phyloP scores from a whole-genome alignment of 2,797 vertebrate species.

The Aulostomus chinensis region DNA sequence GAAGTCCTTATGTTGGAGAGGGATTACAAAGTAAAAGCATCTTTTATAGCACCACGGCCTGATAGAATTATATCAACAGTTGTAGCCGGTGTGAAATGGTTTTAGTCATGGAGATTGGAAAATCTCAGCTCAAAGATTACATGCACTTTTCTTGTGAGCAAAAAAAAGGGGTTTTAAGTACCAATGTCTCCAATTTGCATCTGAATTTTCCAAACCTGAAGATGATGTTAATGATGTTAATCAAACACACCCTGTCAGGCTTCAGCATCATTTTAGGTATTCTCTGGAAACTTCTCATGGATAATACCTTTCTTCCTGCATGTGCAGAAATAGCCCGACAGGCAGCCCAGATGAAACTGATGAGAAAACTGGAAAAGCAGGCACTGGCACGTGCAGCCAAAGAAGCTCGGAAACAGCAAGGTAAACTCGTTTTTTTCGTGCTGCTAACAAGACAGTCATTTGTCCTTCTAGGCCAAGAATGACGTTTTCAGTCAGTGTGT shows the following conservation, averaged over 20 bases:
- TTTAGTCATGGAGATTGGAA: background rate
- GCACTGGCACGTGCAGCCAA: slow-evolving; percentile 95
- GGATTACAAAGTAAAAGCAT: background rate
- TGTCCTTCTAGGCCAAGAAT: too few species aligned
- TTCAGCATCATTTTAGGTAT: slow-evolving; percentile 10
- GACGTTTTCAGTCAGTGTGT: too few species aligned
- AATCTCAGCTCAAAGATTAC: too few species aligned
- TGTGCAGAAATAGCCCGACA: slow-evolving; percentile 95
- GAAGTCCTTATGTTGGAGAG: background rate
- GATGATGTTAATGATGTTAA: background rate
- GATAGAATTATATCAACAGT: background rate
- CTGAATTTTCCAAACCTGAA: background rate
- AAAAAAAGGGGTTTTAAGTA: too few species aligned
- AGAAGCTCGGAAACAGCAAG: slow-evolving; percentile 98
- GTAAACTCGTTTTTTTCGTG: slow-evolving; percentile 57
- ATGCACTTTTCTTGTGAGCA: too few species aligned
- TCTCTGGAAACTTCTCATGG: slow-evolving; percentile 9
- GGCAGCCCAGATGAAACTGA: slow-evolving; percentile 97
- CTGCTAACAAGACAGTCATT: too few species aligned
- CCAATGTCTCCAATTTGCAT: background rate
- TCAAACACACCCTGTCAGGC: background rate
- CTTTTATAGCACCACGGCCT: background rate
- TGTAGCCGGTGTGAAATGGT: background rate
- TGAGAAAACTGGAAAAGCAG: slow-evolving; percentile 98
- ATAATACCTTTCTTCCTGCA: slow-evolving; percentile 21